Evolutionary conservation across 2,113 vertebrate genomes (phyloP), one percentile per base, ranked within the genome.

Genomic region (Collichthys lucidus): DNA sequence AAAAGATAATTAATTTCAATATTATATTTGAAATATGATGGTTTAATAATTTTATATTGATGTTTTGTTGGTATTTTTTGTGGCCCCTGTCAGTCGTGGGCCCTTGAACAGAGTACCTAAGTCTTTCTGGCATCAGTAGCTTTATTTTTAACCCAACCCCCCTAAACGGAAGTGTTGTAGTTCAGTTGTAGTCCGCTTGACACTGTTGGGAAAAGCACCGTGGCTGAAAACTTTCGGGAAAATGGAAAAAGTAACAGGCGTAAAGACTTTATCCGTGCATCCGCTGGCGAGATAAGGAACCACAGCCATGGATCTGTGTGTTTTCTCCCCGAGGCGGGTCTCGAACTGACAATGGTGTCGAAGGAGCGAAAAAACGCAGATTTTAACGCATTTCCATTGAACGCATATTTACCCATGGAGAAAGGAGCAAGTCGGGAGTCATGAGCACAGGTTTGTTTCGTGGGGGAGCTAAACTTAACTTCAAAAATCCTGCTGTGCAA

Each of bases 391-490:
- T 12, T 91, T 92, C 85, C 87, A 92, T 91, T 94, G 91, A 95
- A 94, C 92, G 91, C 74, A 53, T 77, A 83, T 84, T 93, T 87
- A 89, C 94, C 92, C 94, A 95, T 95, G 94, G 95, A 94, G 89
- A 93, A 93, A 91, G 85, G 91, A 93, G 78, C 80, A 61, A 91
- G 91, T 93, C 88, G 79, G 91, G 94, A 95, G 94, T 94, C 95
- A 96, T 96, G 95, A 96, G 94, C 93, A 84, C 95, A 96, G 95
- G 95, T 96, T 95, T 91, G 95, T 94, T 92, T 93, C 86, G 65
- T 78, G 84, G 59, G 79, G 86, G 60, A 89, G 86, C 82, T 84
- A 81, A 87, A 87, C 15, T 77, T 77, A 80, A 79, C 71, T 69
- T 35, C 71, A 77, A 88, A 88, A 31, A 31, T 44, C 17, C 17